A percentile compares a stretch with the other conserved stretches of the same genome.
Evolutionary conservation across 2,113 vertebrate genomes (phyloP).

Genomic region (Syrmaticus mikado): DNA sequence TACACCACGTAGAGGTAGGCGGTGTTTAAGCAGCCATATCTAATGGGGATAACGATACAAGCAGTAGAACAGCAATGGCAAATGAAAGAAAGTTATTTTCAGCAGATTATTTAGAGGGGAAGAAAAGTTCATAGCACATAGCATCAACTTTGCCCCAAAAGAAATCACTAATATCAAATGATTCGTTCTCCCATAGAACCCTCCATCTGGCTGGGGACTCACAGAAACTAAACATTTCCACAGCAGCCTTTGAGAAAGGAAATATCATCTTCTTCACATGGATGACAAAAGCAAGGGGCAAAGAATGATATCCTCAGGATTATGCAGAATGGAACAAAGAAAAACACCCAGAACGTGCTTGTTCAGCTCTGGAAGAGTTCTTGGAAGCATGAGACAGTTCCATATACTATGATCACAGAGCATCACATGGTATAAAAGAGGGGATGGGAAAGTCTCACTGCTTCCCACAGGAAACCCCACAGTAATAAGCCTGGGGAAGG

Average conservation of each 20-base stretch:
- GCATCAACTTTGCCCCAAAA: neutral
- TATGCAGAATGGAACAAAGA: neutral
- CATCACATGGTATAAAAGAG: constrained; percentile 39
- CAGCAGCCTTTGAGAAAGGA: constrained; percentile 17
- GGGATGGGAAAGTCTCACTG: constrained; percentile 59
- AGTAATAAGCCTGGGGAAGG: constrained; percentile 55
- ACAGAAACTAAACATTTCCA: neutral
- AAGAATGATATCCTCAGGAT: neutral
- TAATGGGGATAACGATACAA: neutral
- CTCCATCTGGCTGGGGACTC: neutral
- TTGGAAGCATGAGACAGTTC: constrained; percentile 60
- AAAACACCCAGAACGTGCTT: constrained; percentile 13
- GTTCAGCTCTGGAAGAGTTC: constrained; percentile 42
- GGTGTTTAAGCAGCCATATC: no score
- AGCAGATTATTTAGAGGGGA: neutral
- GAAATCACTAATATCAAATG: neutral
- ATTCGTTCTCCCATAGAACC: neutral
- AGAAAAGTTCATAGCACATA: neutral
- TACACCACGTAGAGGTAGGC: no score
- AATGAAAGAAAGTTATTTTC: neutral
- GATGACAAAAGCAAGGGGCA: neutral
- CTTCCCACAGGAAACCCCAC: constrained; percentile 62
- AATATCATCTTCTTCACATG: constrained; percentile 2
- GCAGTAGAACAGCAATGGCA: neutral
- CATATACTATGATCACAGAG: constrained; percentile 42